Conservation (phyloP, 2,888 invertebrate genomes). For the Epirrhoe tristata region DNA sequence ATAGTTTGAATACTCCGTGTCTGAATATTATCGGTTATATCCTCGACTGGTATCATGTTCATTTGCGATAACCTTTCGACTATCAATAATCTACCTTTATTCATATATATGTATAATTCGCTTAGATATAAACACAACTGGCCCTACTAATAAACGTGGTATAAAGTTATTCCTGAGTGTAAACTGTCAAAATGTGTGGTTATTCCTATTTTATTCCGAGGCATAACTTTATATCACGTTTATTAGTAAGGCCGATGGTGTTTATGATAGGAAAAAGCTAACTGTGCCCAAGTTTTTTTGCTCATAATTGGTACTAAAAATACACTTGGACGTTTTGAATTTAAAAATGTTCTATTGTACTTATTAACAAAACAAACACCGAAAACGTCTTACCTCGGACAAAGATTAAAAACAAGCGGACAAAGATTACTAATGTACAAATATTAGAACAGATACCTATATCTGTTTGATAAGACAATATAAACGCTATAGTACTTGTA, state of each 20-base stretch:
- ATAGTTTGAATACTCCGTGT: neutral
- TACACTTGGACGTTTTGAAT: no score
- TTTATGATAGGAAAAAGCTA: neutral
- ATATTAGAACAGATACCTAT: neutral
- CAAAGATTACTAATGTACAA: neutral
- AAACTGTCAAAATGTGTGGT: no score
- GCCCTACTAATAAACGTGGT: no score
- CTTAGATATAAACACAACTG: neutral
- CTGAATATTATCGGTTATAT: conserved; percentile 7
- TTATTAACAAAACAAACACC: neutral
- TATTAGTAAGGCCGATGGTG: no score
- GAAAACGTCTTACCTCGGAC: neutral
- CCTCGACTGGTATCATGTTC: neutral
- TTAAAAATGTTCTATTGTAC: neutral
- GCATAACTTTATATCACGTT: no score
- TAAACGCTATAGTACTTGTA: conserved; percentile 53
- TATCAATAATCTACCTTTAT: conserved; percentile 3
- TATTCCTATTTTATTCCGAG: no score
- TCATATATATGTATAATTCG: neutral
- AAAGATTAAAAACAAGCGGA: neutral
- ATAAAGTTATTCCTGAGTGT: no score
- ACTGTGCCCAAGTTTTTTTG: neutral
- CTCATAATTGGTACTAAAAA: neutral
- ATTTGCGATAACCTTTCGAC: neutral
- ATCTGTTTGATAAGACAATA: neutral